These are phyloP conservation scores for Polydrusus pterygomalis DNA, from an alignment of 2,888 invertebrate species.

Conservation along the genomic window DNA sequence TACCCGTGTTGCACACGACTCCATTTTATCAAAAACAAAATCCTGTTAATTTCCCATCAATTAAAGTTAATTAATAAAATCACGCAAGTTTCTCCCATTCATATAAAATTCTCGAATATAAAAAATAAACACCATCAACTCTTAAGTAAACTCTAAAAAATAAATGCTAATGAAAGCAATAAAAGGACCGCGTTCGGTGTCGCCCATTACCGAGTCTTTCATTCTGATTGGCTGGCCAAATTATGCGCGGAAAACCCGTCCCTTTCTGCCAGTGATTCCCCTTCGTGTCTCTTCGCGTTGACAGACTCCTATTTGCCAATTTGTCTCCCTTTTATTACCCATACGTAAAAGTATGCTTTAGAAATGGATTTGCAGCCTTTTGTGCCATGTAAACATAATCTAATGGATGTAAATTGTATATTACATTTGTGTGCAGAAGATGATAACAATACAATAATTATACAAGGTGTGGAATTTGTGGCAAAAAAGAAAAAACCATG, in stretches of 20 bases:
- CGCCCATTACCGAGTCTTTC: conserved; percentile 23
- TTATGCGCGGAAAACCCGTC: conserved; percentile 27
- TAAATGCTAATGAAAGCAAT: conserved; percentile 21
- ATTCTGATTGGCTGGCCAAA: conserved; percentile 27
- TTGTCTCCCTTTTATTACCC: conserved; percentile 36
- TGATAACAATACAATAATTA: no score
- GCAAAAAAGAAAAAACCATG: no score
- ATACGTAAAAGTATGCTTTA: no score
- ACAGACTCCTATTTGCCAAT: conserved; percentile 39
- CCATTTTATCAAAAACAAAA: no score
- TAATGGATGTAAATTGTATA: conserved; percentile 33
- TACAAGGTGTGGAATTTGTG: no score
- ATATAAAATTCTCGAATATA: background rate
- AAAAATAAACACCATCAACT: background rate
- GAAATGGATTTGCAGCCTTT: conserved; percentile 28
- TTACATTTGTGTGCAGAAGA: background rate
- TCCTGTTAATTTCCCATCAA: no score
- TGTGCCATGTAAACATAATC: conserved; percentile 3
- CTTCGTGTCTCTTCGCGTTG: conserved; percentile 21
- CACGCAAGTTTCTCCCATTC: background rate
- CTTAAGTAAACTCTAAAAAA: background rate
- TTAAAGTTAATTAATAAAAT: no score
- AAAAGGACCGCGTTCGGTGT: conserved; percentile 19
- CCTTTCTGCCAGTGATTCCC: conserved; percentile 21
- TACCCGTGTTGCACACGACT: no score